Evolutionary conservation across 2,888 invertebrate species (phyloP).

Genomic region (Lathronympha strigana): DNA sequence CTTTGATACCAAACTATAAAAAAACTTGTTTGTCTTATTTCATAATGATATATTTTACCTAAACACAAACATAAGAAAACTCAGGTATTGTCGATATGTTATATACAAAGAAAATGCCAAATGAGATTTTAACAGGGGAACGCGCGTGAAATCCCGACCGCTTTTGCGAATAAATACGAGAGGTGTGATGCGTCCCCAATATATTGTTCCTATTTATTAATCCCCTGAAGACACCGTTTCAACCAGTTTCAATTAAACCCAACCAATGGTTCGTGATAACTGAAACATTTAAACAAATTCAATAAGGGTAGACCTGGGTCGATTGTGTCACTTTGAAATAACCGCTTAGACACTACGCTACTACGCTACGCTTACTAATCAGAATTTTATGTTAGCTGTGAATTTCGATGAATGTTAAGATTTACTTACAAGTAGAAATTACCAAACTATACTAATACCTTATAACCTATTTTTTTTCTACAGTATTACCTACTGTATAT

Average conservation of each 20-base stretch:
- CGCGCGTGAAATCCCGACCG: conserved; percentile 28
- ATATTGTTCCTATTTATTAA: conserved; percentile 43
- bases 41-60: neutral
- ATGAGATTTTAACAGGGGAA: conserved; percentile 25
- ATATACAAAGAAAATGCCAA: conserved; percentile 11
- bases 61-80: conserved; percentile 5
- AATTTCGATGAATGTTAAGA: too few species aligned
- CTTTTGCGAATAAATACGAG: conserved; percentile 41
- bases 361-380: too few species aligned
- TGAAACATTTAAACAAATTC: neutral
- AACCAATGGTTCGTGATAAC: conserved; percentile 35
- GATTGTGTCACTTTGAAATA: too few species aligned
- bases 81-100: conserved; percentile 15
- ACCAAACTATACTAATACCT: too few species aligned
- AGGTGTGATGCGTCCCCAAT: conserved; percentile 39
- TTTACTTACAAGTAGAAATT: too few species aligned
- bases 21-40: too few species aligned
- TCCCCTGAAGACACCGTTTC: conserved; percentile 42
- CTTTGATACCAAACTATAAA: too few species aligned
- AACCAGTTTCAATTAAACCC: conserved; percentile 39
- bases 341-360: too few species aligned
- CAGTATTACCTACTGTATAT: too few species aligned
- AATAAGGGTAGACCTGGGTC: too few species aligned
- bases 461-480: too few species aligned
- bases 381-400: too few species aligned